Base-by-base conservation (phyloP, 1,140 invertebrate genomes). In the Musca vetustissima region DNA sequence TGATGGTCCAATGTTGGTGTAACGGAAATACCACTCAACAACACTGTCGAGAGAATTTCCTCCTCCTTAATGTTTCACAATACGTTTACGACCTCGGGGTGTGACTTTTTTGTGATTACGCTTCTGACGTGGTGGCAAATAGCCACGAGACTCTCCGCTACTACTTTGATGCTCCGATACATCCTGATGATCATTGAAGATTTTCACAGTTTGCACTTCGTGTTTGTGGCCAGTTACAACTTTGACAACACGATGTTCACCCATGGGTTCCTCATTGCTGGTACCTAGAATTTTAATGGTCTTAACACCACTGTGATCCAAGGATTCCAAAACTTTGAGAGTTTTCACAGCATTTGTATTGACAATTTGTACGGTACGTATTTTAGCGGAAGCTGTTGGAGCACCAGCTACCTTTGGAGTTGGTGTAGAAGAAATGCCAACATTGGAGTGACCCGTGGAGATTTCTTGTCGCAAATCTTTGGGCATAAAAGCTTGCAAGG, bases 401-500 rank as follows among this genome's bases (percentile, higher is more conserved):
- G 64, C 17, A 19, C 4, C 14, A 24, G 55, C 11, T 7, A 59
- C 55, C 24, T 6, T n/a, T 49, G 49, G n/a, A 9, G 52, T 21
- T 28, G 28, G 8, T 28, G 53, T 25, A 70, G 22, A 73, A 11
- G 24, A 2, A 8, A n/a, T 43, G 32, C 4, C 21, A 19, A 19
- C 49, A 52, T 19, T 17, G 0, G 57, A 14, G 17, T 7, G 28
- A 19, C 7, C 17, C 4, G 9, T 36, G 13, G 57, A 2, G 7
- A 32, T 36, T 17, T 65, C 24, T 25, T 75, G 19, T 69, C 70
- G 75, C 14, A 79, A 73, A 48, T 79, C 77, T 53, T 74, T 73
- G 36, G 77, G 77, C 77, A 79, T 79, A 52, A 79, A 76, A 36
- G 76, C 73, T 55, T 79, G 75, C 71, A 79, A 67, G 25, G 77